Evolutionary conservation across 2,113 vertebrate genomes (phyloP), one percentile per base, ranked within the genome.

Genomic region (Pipa parva): DNA sequence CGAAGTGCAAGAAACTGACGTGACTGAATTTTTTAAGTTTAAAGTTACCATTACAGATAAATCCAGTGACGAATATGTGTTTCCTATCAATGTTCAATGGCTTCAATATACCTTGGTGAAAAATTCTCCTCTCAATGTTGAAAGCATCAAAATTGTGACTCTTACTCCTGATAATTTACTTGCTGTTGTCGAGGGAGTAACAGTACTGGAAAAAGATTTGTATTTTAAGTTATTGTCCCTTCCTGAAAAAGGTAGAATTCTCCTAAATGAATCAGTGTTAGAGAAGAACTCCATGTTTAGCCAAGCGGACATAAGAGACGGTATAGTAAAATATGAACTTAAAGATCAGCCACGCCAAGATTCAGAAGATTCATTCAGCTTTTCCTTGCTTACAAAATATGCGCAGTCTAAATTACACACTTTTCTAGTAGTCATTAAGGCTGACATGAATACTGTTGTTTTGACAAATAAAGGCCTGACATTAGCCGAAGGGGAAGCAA

Each of bases 401-500:
- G 78, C 92, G 66, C 80, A 91, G 75, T 93, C 92, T 28, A 60
- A 87, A 75, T 67, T 75, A 5, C 89, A 89, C 15, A 71, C 82
- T 73, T 97, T 97, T 55, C 83, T 81, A 58, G 78, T 95, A 63
- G 80, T 79, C 12, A 87, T 98, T 39, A 94, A 88, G 80, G 85
- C 91, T 48, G 86, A 89, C 63, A 75, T 85, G 31, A 86, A 82
- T 54, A 81, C 52, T 0, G 69, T 95, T 66, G 78, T 89, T 74
- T 72, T 98, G 67, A 95, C 63, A 56, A 96, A 93, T 57, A 81
- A 62, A 54, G 90, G 90, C 11, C 82, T 97, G 13, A 76, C 72
- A 10, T 76, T 98, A 72, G 75, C 65, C 69, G 95, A 97, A 80
- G 93, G 94, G 39, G 93, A 92, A 80, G 89, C 82, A 76, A 91